Conservation (phyloP, 2,113 vertebrate genomes). For the Perognathus longimembris region DNA sequence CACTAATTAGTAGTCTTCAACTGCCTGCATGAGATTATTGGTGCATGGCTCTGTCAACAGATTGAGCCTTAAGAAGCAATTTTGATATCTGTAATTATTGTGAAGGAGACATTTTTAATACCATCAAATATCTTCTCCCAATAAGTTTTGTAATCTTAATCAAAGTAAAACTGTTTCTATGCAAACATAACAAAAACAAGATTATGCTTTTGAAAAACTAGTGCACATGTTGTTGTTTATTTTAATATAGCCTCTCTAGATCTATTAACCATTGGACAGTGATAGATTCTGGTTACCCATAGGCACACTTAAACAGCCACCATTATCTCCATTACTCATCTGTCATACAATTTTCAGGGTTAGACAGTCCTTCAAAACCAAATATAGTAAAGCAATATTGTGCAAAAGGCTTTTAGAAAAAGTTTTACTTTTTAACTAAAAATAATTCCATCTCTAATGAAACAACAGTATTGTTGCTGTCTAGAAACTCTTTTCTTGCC, state of each 20-base stretch:
- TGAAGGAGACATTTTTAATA: conserved; percentile 60
- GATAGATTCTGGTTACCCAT: conserved; percentile 61
- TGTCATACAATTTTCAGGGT: conserved; percentile 41
- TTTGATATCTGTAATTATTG: conserved; percentile 55
- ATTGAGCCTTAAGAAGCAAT: neutral
- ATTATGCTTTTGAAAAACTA: conserved; percentile 32
- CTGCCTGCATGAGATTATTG: conserved; percentile 40
- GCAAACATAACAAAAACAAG: conserved; percentile 36
- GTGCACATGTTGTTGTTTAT: neutral
- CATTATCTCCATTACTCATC: conserved; percentile 67
- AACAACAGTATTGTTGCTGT: neutral
- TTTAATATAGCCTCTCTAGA: conserved; percentile 56
- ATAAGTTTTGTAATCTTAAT: conserved; percentile 48
- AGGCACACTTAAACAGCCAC: conserved; percentile 56
- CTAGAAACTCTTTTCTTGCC: neutral
- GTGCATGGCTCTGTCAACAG: neutral
- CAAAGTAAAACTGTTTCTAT: conserved; percentile 65
- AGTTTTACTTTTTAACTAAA: neutral
- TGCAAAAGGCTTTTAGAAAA: conserved; percentile 35
- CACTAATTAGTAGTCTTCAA: conserved; percentile 24
- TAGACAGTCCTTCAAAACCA: conserved; percentile 32
- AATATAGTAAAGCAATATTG: neutral
- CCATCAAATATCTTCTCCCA: neutral
- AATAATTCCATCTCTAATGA: neutral
- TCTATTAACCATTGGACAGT: conserved; percentile 56